Conservation (phyloP, 2,888 invertebrate genomes). For the Apotomis turbidana region DNA sequence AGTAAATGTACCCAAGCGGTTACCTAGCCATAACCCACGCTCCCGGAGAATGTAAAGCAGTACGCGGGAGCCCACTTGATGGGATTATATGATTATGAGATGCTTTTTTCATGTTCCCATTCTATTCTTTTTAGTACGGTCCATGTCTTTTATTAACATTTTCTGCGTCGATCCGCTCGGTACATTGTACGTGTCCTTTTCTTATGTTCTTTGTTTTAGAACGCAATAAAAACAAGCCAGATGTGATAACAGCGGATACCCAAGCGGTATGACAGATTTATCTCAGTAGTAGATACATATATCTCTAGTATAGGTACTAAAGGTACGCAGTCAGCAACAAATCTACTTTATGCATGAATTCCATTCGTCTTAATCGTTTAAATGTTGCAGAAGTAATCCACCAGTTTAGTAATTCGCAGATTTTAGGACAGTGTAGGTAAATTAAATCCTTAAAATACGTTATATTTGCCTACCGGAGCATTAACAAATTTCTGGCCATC, state of each 20-base stretch:
- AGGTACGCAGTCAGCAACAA: no score
- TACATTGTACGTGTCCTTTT: slow-evolving; percentile 25
- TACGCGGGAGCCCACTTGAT: slow-evolving; percentile 63
- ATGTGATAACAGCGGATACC: slow-evolving; percentile 19
- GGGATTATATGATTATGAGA: slow-evolving; percentile 69
- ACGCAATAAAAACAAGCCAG: slow-evolving; percentile 26
- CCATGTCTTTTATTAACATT: slow-evolving; percentile 58
- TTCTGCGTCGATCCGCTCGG: slow-evolving; percentile 45
- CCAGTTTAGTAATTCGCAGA: no score
- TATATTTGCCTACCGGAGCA: no score
- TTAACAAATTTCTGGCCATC: neutral
- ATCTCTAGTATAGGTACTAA: neutral
- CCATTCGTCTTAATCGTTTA: no score
- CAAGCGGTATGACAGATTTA: neutral
- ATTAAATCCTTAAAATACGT: no score
- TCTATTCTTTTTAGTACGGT: slow-evolving; percentile 63
- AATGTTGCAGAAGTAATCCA: no score
- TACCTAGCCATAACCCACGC: slow-evolving; percentile 32
- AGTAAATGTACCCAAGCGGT: slow-evolving; percentile 28
- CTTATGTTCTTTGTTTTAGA: slow-evolving; percentile 34
- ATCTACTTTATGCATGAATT: no score
- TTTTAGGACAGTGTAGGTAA: no score
- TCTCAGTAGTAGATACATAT: neutral
- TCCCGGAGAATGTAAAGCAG: slow-evolving; percentile 55
- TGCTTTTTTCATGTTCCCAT: slow-evolving; percentile 71